Conservation (phyloP, 2,113 vertebrate species). For the Ameiurus melas region DNA sequence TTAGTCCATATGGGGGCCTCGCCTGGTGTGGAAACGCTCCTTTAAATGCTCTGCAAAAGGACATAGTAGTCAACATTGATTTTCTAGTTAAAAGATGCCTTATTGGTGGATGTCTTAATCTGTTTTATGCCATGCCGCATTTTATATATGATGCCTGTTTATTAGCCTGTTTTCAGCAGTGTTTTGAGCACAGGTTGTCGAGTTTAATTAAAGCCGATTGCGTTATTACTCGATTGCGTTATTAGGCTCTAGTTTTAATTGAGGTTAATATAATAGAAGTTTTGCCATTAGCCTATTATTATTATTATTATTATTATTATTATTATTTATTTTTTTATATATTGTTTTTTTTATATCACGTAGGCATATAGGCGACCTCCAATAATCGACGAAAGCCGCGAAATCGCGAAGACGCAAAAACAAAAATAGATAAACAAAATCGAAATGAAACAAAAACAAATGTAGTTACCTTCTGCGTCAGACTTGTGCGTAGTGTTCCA, state of each 20-base stretch:
- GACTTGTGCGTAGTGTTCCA: background rate
- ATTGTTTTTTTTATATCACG: background rate
- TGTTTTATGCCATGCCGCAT: constrained; percentile 24
- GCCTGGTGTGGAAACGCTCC: constrained; percentile 68
- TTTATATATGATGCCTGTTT: constrained; percentile 5
- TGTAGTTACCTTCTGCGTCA: constrained; percentile 28
- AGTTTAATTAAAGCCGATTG: background rate
- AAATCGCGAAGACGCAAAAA: background rate
- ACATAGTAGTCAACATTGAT: constrained; percentile 57
- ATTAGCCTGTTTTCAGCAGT: background rate
- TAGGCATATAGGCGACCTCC: background rate
- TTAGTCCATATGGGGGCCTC: constrained; percentile 63
- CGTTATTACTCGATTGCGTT: background rate
- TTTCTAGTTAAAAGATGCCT: constrained; percentile 24
- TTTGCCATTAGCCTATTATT: background rate
- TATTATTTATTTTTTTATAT: background rate
- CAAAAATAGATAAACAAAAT: background rate
- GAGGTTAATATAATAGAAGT: background rate
- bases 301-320: background rate
- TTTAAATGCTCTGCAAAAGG: constrained; percentile 66
- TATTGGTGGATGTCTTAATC: constrained; percentile 6
- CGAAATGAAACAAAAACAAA: background rate
- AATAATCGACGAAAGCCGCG: background rate
- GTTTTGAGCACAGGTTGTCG: background rate
- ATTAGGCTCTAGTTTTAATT: constrained; percentile 12